phyloP scores from a whole-genome alignment of 2,113 vertebrate genomes.

The Pedionomus torquatus region DNA sequence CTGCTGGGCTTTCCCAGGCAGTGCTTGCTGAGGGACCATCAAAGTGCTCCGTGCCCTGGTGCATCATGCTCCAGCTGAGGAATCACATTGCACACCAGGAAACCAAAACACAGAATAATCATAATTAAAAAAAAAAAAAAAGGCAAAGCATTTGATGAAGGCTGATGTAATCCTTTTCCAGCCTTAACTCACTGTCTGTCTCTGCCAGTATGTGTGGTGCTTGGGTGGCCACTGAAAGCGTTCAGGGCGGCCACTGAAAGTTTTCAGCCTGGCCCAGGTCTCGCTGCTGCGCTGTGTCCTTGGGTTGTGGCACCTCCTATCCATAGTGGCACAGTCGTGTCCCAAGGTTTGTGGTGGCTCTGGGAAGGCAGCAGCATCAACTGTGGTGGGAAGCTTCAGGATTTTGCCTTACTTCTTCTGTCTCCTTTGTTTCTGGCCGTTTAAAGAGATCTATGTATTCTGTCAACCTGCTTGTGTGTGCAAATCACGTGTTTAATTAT shows the following conservation, averaged over 20 bases:
- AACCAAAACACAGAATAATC: neutral
- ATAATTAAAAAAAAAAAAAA: neutral
- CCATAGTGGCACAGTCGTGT: neutral
- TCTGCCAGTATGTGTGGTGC: neutral
- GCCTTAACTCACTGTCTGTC: neutral
- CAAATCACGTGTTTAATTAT: neutral
- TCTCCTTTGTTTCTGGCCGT: neutral
- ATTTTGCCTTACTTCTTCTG: neutral
- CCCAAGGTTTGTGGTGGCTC: neutral
- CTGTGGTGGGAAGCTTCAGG: neutral
- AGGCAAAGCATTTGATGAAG: neutral
- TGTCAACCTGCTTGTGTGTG: neutral
- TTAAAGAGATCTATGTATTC: neutral
- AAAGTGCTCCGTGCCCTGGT: neutral
- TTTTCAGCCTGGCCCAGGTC: neutral
- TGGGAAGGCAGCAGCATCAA: accelerated
- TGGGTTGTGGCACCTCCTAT: accelerated
- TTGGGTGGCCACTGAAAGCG: neutral
- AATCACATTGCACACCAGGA: neutral
- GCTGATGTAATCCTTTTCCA: neutral
- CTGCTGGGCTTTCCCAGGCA: neutral
- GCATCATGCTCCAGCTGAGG: neutral
- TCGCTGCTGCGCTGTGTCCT: accelerated
- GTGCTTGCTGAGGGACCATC: neutral
- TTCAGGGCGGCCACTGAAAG: neutral